These are phyloP conservation scores for Zaprionus ornatus DNA, from an alignment of 1,140 invertebrate species.

Conservation along the genomic window DNA sequence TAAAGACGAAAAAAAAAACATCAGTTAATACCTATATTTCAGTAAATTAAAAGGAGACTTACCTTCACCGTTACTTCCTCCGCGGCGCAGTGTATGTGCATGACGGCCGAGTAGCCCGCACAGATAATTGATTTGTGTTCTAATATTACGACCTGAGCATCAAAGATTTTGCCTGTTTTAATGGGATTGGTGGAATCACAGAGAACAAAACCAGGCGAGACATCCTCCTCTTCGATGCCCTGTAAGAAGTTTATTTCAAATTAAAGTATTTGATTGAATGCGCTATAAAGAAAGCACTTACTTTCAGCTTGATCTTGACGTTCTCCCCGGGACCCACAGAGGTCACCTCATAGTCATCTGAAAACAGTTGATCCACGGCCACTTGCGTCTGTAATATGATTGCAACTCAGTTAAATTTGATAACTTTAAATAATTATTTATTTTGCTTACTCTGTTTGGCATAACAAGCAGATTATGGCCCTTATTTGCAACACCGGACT, in stretches of 20 bases:
- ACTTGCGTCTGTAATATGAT: conserved; percentile 91
- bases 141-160: conserved; percentile 99
- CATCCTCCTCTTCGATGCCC: conserved; percentile 99
- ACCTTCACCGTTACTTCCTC: conserved; percentile 99
- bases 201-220: conserved; percentile 98
- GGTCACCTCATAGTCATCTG: conserved; percentile 98
- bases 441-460: conserved; percentile 95
- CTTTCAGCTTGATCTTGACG: conserved; percentile 99
- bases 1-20: conserved; percentile 74
- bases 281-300: conserved; percentile 25
- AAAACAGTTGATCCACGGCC: conserved; percentile 97
- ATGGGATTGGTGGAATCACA: conserved; percentile 98
- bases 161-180: conserved; percentile 96
- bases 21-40: neutral
- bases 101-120: conserved; percentile 98
- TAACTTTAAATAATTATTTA: neutral
- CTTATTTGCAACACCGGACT: conserved; percentile 96
- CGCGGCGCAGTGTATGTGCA: conserved; percentile 99
- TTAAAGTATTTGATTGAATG: neutral
- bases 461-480: conserved; percentile 96
- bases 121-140: conserved; percentile 99
- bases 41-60: conserved; percentile 55
- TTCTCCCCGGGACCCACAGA: conserved; percentile 98
- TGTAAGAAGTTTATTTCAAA: conserved; percentile 17
- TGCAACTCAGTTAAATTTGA: neutral